These are phyloP conservation scores for Alentia gelatinosa DNA, from an alignment of 2,888 invertebrate species.

Conservation along the genomic window DNA sequence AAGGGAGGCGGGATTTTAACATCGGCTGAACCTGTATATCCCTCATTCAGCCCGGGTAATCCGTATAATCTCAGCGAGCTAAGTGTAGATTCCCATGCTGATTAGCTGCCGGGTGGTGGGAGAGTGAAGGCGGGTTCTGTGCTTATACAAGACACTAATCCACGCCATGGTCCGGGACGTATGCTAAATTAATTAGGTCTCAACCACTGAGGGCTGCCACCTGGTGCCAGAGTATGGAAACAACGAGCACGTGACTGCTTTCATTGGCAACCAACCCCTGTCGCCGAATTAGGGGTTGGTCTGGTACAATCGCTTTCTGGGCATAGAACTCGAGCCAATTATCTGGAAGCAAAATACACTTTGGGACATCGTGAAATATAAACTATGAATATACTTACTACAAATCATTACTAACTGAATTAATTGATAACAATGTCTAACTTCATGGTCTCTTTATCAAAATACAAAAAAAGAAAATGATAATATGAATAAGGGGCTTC, in stretches of 20 bases:
- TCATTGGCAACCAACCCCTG: neutral
- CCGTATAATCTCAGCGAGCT: neutral
- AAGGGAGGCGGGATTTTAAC: no score
- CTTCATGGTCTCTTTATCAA: no score
- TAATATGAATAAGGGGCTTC: no score
- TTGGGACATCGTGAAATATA: no score
- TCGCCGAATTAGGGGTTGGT: neutral
- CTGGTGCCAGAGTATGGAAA: neutral
- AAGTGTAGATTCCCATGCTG: neutral
- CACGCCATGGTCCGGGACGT: neutral
- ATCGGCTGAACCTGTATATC: neutral
- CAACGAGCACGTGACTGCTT: neutral
- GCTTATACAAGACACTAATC: neutral
- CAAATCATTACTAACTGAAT: no score
- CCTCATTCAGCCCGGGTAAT: neutral
- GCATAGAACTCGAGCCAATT: no score
- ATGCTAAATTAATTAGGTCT: neutral
- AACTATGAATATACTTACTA: no score
- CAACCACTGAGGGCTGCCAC: neutral
- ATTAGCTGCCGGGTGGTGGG: neutral
- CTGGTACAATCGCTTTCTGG: no score
- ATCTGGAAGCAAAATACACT: no score
- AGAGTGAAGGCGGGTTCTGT: neutral
- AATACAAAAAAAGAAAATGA: no score
- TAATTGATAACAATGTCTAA: no score